These are phyloP conservation scores for Peromyscus melanophrys DNA, from an alignment of 2,797 vertebrate genomes.

Conservation along the genomic window DNA sequence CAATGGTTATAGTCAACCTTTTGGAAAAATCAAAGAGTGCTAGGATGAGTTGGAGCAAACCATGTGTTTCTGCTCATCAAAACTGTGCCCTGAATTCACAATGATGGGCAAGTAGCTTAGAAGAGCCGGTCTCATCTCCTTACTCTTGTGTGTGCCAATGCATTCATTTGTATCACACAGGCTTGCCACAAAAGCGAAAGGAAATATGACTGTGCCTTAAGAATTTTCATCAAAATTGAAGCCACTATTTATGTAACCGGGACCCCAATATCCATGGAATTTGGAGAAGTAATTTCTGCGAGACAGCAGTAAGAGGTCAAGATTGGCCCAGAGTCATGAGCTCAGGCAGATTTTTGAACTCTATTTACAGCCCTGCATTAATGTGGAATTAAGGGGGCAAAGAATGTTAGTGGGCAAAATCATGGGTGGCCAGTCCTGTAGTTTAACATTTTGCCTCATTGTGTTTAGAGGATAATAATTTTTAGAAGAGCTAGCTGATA, in stretches of 20 bases:
- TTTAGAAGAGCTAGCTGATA: conserved; percentile 20
- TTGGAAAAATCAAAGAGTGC: conserved; percentile 1
- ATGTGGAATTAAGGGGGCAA: conserved; percentile 57
- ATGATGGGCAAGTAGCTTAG: conserved; percentile 65
- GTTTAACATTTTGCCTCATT: conserved; percentile 47
- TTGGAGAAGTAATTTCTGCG: conserved; percentile 59
- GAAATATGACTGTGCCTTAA: conserved; percentile 71
- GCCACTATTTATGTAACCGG: conserved; percentile 48
- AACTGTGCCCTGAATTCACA: conserved; percentile 73
- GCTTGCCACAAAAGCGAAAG: conserved; percentile 65
- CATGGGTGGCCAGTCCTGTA: conserved; percentile 24
- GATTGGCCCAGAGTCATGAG: background rate
- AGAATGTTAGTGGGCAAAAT: conserved; percentile 50
- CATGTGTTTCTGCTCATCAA: conserved; percentile 71
- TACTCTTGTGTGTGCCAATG: conserved; percentile 61
- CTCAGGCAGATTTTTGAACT: conserved; percentile 60
- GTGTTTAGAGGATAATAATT: conserved; percentile 58
- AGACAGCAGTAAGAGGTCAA: conserved; percentile 4
- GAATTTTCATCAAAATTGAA: conserved; percentile 76
- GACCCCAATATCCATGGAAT: background rate
- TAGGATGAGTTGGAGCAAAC: conserved; percentile 64
- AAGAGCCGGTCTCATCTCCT: conserved; percentile 41
- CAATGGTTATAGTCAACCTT: conserved; percentile 66
- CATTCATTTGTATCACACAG: conserved; percentile 68
- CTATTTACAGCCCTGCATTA: background rate